Base-by-base conservation (phyloP, 2,888 invertebrate species). In the Callyntrura sp. region DNA sequence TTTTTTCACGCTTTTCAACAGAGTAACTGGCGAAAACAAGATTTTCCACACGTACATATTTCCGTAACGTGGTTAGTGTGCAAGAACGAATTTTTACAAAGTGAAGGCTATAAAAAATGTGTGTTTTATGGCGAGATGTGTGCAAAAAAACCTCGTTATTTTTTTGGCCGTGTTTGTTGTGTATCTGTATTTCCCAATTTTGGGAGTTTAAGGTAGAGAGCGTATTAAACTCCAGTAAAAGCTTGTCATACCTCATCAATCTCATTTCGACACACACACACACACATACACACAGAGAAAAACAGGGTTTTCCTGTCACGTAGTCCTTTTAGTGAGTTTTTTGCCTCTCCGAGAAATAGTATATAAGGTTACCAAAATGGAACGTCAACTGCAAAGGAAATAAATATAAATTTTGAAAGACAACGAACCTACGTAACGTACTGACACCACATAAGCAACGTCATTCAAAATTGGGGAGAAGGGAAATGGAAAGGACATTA, bases 201-300 rank as follows among this genome's bases (percentile, higher is more conserved):
- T 35, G 35, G 35, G 35, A 35, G 35, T 35, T 35, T 35, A 17
- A 14, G 57, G 57, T 6, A 57, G n/a, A 57, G 9, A 62, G 62
- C 23, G 35, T 35, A 35, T 35, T 4, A 35, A 48, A 14, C 48
- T 73, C 73, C 73, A 48, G 78, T 79, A 87, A 87, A 87, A 87
- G 87, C 87, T 78, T 87, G 87, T 87, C 87, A 81, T 70, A 81
- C 87, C 55, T 87, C 81, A 87, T 87, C 87, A 87, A 87, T 87
- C 87, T 87, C 28, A 57, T 25, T 76, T 62, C 43, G 84, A 48
- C 43, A 60, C 35, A 60, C 57, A 35, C 35, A 35, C 35, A 35
- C 35, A 35, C 2, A 35, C 35, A 14, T n/a, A n/a, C n/a, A n/a
- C n/a, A n/a, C n/a, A n/a, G n/a, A n/a, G n/a, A n/a, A n/a, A n/a